phyloP scores from a whole-genome alignment of 2,888 invertebrate genomes.

The Apoderus coryli region DNA sequence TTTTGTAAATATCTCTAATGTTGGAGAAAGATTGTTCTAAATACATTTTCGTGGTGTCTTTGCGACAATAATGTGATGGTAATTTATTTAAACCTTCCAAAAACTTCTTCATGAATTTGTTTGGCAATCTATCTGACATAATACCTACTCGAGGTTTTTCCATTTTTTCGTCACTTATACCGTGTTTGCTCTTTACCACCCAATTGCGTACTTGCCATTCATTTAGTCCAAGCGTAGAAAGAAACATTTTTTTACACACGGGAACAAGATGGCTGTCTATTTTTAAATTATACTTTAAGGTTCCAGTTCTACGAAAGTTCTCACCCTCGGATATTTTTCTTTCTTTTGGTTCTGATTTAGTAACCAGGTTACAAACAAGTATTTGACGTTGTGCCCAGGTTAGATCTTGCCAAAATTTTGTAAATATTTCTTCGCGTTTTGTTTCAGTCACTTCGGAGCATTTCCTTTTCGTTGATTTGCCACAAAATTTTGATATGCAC shows the following conservation, averaged over 20 bases:
- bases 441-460: slow-evolving; percentile 3
- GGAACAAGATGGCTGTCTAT: background rate
- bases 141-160: slow-evolving; percentile 2
- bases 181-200: slow-evolving; percentile 3
- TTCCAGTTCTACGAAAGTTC: slow-evolving; percentile 2
- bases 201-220: slow-evolving; percentile 5
- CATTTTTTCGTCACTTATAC: slow-evolving; percentile 2
- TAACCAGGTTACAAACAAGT: slow-evolving; percentile 6
- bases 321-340: slow-evolving; percentile 1
- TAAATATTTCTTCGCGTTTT: slow-evolving; percentile 6
- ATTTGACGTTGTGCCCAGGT: slow-evolving; percentile 8
- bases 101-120: slow-evolving; percentile 5
- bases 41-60: slow-evolving; percentile 7
- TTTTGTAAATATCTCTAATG: slow-evolving; percentile 6
- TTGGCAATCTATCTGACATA: slow-evolving; percentile 3
- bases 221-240: slow-evolving; percentile 3
- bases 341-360: slow-evolving; percentile 5
- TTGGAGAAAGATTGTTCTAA: slow-evolving; percentile 8
- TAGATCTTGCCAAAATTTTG: slow-evolving; percentile 8
- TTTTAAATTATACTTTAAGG: slow-evolving; percentile 1
- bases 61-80: slow-evolving; percentile 10
- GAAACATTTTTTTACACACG: slow-evolving; percentile 5
- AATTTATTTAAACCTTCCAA: slow-evolving; percentile 3
- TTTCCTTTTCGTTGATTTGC: slow-evolving; percentile 8
- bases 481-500: slow-evolving; percentile 9